Conservation (phyloP, 1,140 invertebrate species). For the Drosophila asahinai region DNA sequence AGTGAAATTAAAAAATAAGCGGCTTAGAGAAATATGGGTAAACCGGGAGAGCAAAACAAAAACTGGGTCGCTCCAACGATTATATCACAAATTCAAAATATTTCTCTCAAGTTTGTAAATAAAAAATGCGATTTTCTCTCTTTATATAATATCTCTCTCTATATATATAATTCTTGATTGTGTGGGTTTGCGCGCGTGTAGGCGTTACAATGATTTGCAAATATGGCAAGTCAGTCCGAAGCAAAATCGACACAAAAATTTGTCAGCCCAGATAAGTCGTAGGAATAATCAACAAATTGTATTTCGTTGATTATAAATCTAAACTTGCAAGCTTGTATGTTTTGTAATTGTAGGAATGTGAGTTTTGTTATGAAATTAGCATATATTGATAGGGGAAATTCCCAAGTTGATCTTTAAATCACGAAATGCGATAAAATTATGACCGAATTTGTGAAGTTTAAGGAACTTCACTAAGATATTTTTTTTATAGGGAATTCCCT, state of each 20-base stretch:
- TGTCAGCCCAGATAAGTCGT: not conserved
- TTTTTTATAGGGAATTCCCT: not conserved
- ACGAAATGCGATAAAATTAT: not conserved
- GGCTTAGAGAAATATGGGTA: slow-evolving; percentile 3
- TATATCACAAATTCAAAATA: slow-evolving; percentile 18
- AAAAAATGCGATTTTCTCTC: not conserved
- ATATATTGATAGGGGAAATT: slow-evolving; percentile 23
- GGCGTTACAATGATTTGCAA: slow-evolving; percentile 66
- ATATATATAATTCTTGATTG: slow-evolving; percentile 1
- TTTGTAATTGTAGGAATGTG: not conserved
- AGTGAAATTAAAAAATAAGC: slow-evolving; percentile 27
- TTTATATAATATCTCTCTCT: not conserved
- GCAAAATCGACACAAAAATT: slow-evolving; percentile 16
- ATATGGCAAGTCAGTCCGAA: slow-evolving; percentile 17
- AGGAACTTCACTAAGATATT: not conserved
- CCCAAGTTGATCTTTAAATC: not conserved
- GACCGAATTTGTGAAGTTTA: not conserved
- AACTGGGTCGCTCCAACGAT: slow-evolving; percentile 2
- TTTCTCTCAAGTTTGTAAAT: not conserved
- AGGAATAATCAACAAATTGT: slow-evolving; percentile 21
- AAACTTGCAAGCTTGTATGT: not conserved
- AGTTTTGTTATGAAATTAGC: slow-evolving; percentile 6
- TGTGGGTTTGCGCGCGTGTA: slow-evolving; percentile 12
- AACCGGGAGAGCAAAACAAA: not conserved
- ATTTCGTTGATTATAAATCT: slow-evolving; percentile 18